Evolutionary conservation across 1,140 invertebrate species (phyloP), one percentile per base, ranked within the genome.

Genomic region (Sinonovacula constricta): DNA sequence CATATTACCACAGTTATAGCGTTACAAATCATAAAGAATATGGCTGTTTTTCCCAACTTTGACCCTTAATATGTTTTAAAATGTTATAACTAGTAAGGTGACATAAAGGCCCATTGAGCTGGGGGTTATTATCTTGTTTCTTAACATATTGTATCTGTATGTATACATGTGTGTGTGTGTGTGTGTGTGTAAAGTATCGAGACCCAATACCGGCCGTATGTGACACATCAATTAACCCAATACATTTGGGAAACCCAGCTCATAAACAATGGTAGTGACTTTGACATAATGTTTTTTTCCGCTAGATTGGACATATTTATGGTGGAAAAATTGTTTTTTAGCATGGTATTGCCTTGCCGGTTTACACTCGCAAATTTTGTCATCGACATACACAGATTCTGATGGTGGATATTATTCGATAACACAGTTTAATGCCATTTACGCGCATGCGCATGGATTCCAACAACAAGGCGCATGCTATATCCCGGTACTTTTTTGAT

Each of bases 311-410:
- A 56, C 53, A 5, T 56, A 56, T 56, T 56, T 56, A 56, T 56
- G 53, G 5, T 26, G 53, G 53, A 56, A 56, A 56, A 56, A 56
- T 10, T 56, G 53, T 56, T 56, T 56, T 56, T 56, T 56, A 56
- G 53, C 53, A 56, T 56, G 53, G 53, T 56, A 56, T 56, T 56
- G 53, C 53, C 53, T 56, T 56, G 53, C 53, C 53, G 53, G 53
- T 56, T 56, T 56, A 56, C 53, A 56, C 53, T 56, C n/a, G 53
- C 53, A 56, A 56, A 56, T 10, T 56, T 56, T 56, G 53, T 56
- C 53, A 56, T 10, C 53, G n/a, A 56, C 53, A n/a, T 56, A 56
- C 53, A 56, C 53, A 56, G 53, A 56, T 56, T 56, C 53, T 56
- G 53, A 56, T 56, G 53, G 53, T 56, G 53, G 53, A 56, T 56